Conservation (phyloP, 2,797 vertebrate genomes). For the Emys orbicularis region DNA sequence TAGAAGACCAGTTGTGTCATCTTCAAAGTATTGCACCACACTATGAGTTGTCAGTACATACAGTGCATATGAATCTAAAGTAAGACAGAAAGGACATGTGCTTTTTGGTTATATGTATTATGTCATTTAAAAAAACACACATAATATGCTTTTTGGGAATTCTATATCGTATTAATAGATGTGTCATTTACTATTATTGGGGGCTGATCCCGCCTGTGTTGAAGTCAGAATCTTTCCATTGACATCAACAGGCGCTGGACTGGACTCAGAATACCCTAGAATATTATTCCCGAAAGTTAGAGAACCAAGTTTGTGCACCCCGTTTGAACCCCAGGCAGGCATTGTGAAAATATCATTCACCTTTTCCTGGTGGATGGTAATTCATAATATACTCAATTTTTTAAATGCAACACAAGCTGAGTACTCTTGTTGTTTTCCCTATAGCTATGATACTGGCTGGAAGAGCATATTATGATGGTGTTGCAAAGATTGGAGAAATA, state of each 20-base stretch:
- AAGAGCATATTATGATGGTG: slow-evolving; percentile 94
- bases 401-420: neutral
- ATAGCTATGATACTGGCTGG: slow-evolving; percentile 94
- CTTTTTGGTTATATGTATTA: neutral
- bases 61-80: neutral
- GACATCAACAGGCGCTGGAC: neutral
- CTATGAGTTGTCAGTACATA: neutral
- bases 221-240: neutral
- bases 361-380: neutral
- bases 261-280: neutral
- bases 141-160: neutral
- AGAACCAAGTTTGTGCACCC: neutral
- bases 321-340: neutral
- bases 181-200: neutral
- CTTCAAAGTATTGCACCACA: neutral
- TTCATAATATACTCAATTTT: neutral
- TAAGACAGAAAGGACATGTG: neutral
- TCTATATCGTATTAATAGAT: neutral
- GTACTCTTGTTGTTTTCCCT: neutral
- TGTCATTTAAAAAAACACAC: neutral
- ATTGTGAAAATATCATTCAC: neutral
- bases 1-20: neutral
- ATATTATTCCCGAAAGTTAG: neutral
- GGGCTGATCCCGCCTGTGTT: neutral
- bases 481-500: slow-evolving; percentile 94